Conservation (phyloP, 2,888 invertebrate species). For the Cheilosia soror region DNA sequence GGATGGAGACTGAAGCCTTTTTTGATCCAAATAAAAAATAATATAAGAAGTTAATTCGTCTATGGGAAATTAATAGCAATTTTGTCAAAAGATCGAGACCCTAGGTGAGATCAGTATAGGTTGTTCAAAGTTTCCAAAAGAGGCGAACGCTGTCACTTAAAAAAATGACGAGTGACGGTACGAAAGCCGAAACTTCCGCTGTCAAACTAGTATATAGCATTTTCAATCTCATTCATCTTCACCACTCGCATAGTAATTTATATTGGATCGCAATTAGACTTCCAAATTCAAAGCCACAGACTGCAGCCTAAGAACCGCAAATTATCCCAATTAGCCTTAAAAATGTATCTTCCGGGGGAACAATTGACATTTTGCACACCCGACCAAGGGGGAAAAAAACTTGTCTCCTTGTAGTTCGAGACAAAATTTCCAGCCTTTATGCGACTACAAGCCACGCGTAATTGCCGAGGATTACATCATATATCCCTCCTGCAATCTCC, state of each 20-base stretch:
- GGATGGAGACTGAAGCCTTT: too few species aligned
- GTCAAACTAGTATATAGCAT: too few species aligned
- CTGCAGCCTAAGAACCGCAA: conserved; percentile 6
- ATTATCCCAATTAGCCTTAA: conserved; percentile 49
- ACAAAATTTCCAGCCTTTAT: conserved; percentile 27
- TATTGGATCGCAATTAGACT: neutral
- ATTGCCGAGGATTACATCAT: conserved; percentile 71
- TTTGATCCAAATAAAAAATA: too few species aligned
- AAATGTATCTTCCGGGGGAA: conserved; percentile 9
- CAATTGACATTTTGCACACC: conserved; percentile 37
- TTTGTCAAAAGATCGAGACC: too few species aligned
- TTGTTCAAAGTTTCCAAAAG: too few species aligned
- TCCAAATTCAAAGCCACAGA: neutral
- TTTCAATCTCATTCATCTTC: neutral
- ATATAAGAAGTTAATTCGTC: too few species aligned
- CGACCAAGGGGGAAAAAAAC: conserved; percentile 15
- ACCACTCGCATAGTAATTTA: neutral
- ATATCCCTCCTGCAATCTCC: neutral
- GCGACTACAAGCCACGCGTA: conserved; percentile 67
- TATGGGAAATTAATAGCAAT: too few species aligned
- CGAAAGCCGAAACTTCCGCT: too few species aligned
- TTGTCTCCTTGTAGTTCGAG: conserved; percentile 42
- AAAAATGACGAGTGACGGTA: too few species aligned
- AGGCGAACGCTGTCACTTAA: too few species aligned
- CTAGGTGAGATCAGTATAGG: too few species aligned